A percentile compares a stretch with the other conserved stretches of the same genome.
phyloP scores from a whole-genome alignment of 1,140 invertebrate species.

The Rhizoglyphus robini region DNA sequence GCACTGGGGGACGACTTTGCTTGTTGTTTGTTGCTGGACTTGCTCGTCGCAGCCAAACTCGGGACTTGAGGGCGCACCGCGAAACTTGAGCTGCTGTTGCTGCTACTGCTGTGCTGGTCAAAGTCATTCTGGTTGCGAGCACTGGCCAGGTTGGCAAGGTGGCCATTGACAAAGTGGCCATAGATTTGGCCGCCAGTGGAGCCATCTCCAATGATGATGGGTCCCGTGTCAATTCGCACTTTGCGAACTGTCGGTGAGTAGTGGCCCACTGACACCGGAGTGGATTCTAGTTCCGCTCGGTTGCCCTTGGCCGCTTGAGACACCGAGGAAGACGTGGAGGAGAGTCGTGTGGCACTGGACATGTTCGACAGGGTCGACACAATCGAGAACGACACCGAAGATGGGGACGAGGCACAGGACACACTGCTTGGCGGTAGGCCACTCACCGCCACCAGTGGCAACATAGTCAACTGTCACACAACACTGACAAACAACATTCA shows the following conservation, averaged over 20 bases:
- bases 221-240: background rate
- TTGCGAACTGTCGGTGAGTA: background rate
- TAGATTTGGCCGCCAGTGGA: background rate
- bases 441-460: too few relatives aligned
- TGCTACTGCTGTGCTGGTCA: conserved; percentile 4
- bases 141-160: background rate
- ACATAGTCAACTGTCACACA: too few relatives aligned
- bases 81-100: background rate
- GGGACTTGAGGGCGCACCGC: background rate
- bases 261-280: too few relatives aligned
- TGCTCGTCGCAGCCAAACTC: background rate
- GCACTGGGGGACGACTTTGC: background rate
- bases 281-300: too few relatives aligned
- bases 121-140: background rate
- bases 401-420: conserved; percentile 1
- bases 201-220: background rate
- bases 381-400: conserved; percentile 1
- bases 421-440: too few relatives aligned
- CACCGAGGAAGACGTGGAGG: background rate
- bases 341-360: background rate
- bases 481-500: too few relatives aligned
- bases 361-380: conserved; percentile 4
- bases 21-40: background rate
- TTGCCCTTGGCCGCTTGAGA: conserved; percentile 1
- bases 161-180: background rate